phyloP scores from a whole-genome alignment of 2,888 invertebrate genomes.

The Harmothoe impar region DNA sequence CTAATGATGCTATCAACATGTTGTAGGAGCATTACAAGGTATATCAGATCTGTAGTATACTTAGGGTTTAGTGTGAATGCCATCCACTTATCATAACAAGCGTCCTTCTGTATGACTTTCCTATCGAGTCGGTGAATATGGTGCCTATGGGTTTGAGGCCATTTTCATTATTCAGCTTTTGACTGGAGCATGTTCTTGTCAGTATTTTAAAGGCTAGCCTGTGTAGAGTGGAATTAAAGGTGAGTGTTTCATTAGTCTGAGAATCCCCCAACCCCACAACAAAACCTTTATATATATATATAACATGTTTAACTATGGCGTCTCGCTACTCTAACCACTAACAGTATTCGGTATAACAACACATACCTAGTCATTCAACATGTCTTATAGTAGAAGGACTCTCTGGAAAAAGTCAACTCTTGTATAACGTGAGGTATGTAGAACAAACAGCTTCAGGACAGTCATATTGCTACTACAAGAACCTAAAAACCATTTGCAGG shows the following conservation, averaged over 20 bases:
- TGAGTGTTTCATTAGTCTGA: constrained; percentile 37
- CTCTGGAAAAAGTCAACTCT: constrained; percentile 22
- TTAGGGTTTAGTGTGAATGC: too few relatives aligned
- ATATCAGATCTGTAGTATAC: too few relatives aligned
- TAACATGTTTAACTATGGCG: constrained; percentile 11
- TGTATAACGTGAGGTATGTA: constrained; percentile 33
- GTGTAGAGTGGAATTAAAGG: neutral
- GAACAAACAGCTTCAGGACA: constrained; percentile 21
- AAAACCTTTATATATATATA: neutral
- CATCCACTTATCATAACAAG: too few relatives aligned
- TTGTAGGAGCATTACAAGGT: too few relatives aligned
- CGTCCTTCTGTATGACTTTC: too few relatives aligned
- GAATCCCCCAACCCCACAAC: constrained; percentile 11
- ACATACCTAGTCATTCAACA: constrained; percentile 46
- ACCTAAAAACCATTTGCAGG: neutral
- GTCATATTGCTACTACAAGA: constrained; percentile 25
- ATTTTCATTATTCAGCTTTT: too few relatives aligned
- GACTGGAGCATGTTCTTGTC: too few relatives aligned
- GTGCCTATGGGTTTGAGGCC: too few relatives aligned
- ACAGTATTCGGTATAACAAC: neutral
- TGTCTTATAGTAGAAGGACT: neutral
- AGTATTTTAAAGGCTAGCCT: neutral
- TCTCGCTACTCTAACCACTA: neutral
- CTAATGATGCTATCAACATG: too few relatives aligned
- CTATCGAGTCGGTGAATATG: too few relatives aligned